Conservation (phyloP, 2,888 invertebrate genomes). For the Rhyacophila evoluta region DNA sequence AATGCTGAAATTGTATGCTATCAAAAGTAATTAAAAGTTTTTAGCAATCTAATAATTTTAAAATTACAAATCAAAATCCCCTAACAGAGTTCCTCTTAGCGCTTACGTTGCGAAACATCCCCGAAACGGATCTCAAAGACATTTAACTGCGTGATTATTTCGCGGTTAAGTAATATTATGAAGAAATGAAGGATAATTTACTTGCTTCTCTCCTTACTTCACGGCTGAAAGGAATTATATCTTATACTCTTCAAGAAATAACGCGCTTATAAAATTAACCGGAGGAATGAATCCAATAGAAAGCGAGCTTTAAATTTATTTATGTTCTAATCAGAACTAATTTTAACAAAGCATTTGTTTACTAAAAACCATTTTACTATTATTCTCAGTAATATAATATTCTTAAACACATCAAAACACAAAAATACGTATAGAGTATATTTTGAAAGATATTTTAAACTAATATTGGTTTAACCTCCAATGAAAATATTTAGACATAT, state of each 20-base stretch:
- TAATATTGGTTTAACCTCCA: too few species aligned
- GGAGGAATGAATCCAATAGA: background rate
- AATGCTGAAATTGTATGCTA: too few species aligned
- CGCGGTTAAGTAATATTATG: conserved; percentile 31
- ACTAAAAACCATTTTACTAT: too few species aligned
- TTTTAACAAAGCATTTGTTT: too few species aligned
- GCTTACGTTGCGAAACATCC: background rate
- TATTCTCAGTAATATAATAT: too few species aligned
- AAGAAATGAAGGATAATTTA: background rate
- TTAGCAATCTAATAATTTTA: too few species aligned
- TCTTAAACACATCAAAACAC: too few species aligned
- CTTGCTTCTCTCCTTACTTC: background rate
- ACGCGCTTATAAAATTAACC: conserved; percentile 17
- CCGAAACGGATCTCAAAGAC: conserved; percentile 42
- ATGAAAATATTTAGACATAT: too few species aligned
- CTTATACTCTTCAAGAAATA: background rate
- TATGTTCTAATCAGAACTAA: too few species aligned
- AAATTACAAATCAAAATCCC: background rate
- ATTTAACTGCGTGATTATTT: conserved; percentile 49
- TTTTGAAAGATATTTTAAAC: too few species aligned
- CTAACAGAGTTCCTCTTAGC: background rate
- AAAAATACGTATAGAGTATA: too few species aligned
- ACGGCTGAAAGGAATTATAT: background rate
- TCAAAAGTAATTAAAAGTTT: too few species aligned
- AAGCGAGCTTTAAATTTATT: background rate